Evolutionary conservation across 2,888 invertebrate genomes (phyloP), one percentile per base, ranked within the genome.

Genomic region (Marronus borbonicus): DNA sequence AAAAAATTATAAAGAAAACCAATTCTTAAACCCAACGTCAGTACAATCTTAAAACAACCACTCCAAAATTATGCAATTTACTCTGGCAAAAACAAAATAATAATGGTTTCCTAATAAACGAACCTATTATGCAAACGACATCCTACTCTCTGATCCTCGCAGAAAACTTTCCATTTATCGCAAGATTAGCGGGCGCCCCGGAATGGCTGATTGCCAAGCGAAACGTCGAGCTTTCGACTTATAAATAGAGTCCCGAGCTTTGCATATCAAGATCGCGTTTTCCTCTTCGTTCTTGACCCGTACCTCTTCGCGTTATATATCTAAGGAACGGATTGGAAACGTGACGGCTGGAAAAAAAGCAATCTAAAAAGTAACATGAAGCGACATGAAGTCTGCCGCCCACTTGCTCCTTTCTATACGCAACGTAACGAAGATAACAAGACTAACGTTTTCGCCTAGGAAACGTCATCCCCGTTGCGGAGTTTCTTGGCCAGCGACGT

Each of bases 211-310:
- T 12, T 62, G 62, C 62, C 62, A 62, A 62, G 62, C 62, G 31
- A 62, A 44, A 62, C 62, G 62, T 62, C 28, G 28, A 28, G 62
- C 28, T 62, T 62, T 62, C 28, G 12, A 62, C 62, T 62, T 31
- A 31, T 62, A 62, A 28, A 62, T 28, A 62, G 24, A 62, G 62
- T 28, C 55, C n/a, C 62, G 28, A 62, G 31, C 62, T 62, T 62
- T 62, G 62, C 62, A 62, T 62, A 62, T 62, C 62, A 62, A 31
- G 62, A 62, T 62, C 62, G 62, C 24, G 62, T 62, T 28, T 28
- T 62, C 31, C 31, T 62, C 31, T 28, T 10, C 62, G 62, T 31
- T 62, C 31, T 62, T 62, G 62, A 24, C 62, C 62, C 24, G 62
- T 31, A 8, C 28, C 12, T 62, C 62, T 62, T 62, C 31, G 62